These are phyloP conservation scores for Sturnira hondurensis DNA, from an alignment of 2,113 vertebrate species.

Conservation along the genomic window DNA sequence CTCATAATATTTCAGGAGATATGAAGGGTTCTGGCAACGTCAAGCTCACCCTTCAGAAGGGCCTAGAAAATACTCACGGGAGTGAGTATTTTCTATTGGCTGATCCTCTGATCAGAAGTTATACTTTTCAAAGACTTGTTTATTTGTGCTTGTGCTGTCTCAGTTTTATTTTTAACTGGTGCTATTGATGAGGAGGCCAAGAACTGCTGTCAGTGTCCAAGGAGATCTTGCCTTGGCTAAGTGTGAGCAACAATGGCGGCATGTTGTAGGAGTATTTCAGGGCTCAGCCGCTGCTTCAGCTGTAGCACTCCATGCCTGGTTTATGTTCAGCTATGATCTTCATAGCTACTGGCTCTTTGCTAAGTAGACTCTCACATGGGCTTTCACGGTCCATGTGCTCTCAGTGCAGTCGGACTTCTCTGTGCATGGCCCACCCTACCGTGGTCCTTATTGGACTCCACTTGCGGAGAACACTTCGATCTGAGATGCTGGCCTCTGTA, in stretches of 20 bases:
- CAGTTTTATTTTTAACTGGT: neutral
- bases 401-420: neutral
- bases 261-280: neutral
- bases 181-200: neutral
- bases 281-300: neutral
- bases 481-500: neutral
- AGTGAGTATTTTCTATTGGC: neutral
- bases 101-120: neutral
- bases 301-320: neutral
- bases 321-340: neutral
- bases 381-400: neutral
- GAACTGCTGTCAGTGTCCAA: neutral
- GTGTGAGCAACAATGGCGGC: neutral
- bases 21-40: neutral
- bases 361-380: neutral
- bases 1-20: neutral
- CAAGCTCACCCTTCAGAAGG: neutral
- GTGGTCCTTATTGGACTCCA: neutral
- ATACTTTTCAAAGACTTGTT: neutral
- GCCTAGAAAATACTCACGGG: neutral
- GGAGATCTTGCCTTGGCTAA: neutral
- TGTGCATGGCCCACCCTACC: neutral
- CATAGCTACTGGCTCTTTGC: neutral
- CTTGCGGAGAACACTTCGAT: neutral
- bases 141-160: neutral